These are phyloP conservation scores for Drosophila lutescens DNA, from an alignment of 2,888 invertebrate species.

Conservation along the genomic window DNA sequence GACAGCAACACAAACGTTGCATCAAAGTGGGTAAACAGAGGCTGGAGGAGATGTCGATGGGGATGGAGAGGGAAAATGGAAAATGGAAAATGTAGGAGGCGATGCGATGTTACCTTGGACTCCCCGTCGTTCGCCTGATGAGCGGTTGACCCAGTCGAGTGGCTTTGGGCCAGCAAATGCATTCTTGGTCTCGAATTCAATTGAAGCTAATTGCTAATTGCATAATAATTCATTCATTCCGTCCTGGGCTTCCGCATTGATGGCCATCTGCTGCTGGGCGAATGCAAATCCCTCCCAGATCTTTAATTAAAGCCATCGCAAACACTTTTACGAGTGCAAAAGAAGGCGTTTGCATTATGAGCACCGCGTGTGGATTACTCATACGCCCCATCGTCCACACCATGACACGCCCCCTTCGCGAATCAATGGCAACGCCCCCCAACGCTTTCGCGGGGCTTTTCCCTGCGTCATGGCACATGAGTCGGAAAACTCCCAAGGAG, in stretches of 20 bases:
- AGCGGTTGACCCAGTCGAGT: constrained; percentile 72
- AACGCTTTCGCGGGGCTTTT: constrained; percentile 16
- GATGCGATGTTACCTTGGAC: constrained; percentile 55
- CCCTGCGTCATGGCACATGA: constrained; percentile 41
- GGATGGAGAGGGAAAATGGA: constrained; percentile 30
- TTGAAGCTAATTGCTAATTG: constrained; percentile 81
- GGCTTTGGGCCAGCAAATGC: constrained; percentile 54
- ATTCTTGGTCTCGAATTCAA: constrained; percentile 66
- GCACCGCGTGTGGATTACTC: constrained; percentile 60
- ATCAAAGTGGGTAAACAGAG: constrained; percentile 66
- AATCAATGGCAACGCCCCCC: constrained; percentile 33
- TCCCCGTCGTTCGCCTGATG: constrained; percentile 25
- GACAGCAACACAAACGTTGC: constrained; percentile 67
- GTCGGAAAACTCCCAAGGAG: constrained; percentile 33
- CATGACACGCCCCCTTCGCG: constrained; percentile 30
- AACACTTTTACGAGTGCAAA: constrained; percentile 31
- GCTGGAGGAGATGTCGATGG: constrained; percentile 15
- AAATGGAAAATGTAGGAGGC: constrained; percentile 7
- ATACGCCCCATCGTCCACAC: constrained; percentile 62
- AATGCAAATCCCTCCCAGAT: constrained; percentile 58
- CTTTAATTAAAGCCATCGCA: constrained; percentile 65
- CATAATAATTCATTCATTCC: constrained; percentile 69
- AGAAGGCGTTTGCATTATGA: constrained; percentile 54
- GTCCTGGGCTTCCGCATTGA: constrained; percentile 69
- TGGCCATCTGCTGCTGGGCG: constrained; percentile 39